Percentiles rank a stretch among this genome's conserved stretches.
Evolutionary conservation across 2,113 vertebrate species (phyloP).

Genomic region (Polypterus senegalus): DNA sequence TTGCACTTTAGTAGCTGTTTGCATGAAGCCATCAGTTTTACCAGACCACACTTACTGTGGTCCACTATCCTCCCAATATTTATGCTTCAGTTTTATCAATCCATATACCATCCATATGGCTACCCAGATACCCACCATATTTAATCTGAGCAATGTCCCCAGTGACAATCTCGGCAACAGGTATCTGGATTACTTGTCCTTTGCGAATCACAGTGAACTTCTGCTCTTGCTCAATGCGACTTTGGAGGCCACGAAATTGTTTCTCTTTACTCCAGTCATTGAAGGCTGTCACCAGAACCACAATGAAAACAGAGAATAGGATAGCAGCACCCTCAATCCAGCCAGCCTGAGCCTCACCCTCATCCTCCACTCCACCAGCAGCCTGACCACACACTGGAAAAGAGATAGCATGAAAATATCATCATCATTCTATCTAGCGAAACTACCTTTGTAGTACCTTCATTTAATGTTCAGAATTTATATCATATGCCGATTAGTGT

Average conservation of each 20-base stretch:
- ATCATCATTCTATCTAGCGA: not conserved
- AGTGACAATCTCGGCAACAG: conserved; percentile 81
- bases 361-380: conserved; percentile 50
- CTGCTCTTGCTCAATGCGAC: conserved; percentile 89
- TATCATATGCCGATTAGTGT: too few species aligned
- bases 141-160: conserved; percentile 95
- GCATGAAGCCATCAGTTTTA: not conserved
- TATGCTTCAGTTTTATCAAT: too few species aligned
- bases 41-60: too few species aligned
- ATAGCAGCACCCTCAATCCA: conserved; percentile 96
- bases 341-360: conserved; percentile 77
- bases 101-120: too few species aligned
- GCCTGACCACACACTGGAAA: conserved; percentile 58
- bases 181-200: conserved; percentile 91
- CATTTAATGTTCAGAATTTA: too few species aligned
- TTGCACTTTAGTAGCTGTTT: not conserved
- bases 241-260: conserved; percentile 92
- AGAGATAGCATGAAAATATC: not conserved
- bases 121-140: conserved; percentile 58
- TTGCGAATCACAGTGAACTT: conserved; percentile 92
- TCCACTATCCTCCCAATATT: too few species aligned
- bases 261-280: conserved; percentile 98
- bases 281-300: conserved; percentile 92
- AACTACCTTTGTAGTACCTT: not conserved
- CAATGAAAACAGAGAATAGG: conserved; percentile 84